These are phyloP conservation scores for Malthinus flaveolus DNA, from an alignment of 2,888 invertebrate species.

Conservation along the genomic window DNA sequence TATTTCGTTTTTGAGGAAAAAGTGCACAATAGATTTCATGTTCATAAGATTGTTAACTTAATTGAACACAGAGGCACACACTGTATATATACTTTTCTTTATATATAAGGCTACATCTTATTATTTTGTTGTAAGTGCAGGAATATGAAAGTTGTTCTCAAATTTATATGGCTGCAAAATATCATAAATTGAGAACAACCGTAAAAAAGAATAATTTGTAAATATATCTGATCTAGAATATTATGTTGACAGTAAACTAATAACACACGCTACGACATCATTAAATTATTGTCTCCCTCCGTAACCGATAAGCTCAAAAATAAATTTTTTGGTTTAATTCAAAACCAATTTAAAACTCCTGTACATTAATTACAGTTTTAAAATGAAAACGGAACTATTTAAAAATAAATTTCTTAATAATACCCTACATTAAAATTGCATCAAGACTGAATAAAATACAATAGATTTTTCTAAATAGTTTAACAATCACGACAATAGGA, in stretches of 20 bases:
- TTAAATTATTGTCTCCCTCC: slow-evolving; percentile 31
- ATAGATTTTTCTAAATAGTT: slow-evolving; percentile 23
- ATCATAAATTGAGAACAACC: slow-evolving; percentile 27
- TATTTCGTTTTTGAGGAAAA: slow-evolving; percentile 6
- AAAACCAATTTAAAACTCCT: slow-evolving; percentile 12
- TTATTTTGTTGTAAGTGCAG: slow-evolving; percentile 19
- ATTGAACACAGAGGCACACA: slow-evolving; percentile 29
- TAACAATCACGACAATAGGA: slow-evolving; percentile 28
- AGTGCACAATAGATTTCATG: slow-evolving; percentile 6
- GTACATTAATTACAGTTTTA: slow-evolving; percentile 14
- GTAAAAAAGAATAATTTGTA: slow-evolving; percentile 23
- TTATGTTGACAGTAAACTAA: slow-evolving; percentile 26
- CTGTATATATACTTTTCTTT: slow-evolving; percentile 17
- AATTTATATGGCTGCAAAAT: slow-evolving; percentile 30
- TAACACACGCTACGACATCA: slow-evolving; percentile 25
- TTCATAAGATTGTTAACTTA: slow-evolving; percentile 28
- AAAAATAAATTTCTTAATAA: slow-evolving; percentile 5
- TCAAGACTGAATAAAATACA: slow-evolving; percentile 15
- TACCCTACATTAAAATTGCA: slow-evolving; percentile 12
- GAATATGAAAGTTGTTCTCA: slow-evolving; percentile 20
- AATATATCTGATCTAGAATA: slow-evolving; percentile 21
- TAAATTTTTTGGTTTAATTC: slow-evolving; percentile 5
- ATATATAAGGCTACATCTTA: slow-evolving; percentile 24
- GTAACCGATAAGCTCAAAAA: slow-evolving; percentile 22
- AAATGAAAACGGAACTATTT: slow-evolving; percentile 5